Evolutionary conservation across 2,797 vertebrate genomes (phyloP).

Genomic region (Enoplosus armatus): DNA sequence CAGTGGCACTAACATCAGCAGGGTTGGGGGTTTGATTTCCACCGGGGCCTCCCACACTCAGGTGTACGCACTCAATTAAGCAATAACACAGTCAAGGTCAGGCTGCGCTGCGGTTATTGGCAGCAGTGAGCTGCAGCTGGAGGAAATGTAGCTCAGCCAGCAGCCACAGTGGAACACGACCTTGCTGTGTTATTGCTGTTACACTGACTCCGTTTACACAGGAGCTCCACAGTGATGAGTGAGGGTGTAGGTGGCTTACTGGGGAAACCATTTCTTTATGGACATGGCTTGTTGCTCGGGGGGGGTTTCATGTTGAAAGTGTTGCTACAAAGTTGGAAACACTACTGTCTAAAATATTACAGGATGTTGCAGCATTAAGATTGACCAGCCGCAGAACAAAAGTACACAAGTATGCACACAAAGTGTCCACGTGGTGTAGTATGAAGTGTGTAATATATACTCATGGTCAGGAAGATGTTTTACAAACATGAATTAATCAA

Average conservation of each 20-base stretch:
- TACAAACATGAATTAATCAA: no score
- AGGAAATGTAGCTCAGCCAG: constrained; percentile 60
- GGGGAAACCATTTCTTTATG: no score
- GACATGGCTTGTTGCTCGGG: no score
- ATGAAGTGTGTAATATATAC: background rate
- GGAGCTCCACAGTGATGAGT: background rate
- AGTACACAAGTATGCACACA: background rate
- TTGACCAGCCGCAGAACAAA: background rate
- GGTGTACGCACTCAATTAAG: constrained; percentile 52
- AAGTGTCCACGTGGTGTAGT: background rate
- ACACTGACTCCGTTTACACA: constrained; percentile 2
- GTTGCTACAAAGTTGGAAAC: no score
- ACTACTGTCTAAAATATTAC: no score
- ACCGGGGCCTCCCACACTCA: constrained; percentile 33
- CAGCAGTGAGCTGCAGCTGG: constrained; percentile 47
- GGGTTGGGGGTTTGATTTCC: constrained; percentile 55
- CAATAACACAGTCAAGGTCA: constrained; percentile 57
- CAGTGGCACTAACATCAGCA: background rate
- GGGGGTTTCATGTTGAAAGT: no score
- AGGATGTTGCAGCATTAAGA: no score
- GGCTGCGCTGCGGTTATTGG: constrained; percentile 27
- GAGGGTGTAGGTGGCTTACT: no score
- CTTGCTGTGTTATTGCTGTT: constrained; percentile 44
- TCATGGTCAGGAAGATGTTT: background rate
- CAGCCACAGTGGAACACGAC: constrained; percentile 40